Base-by-base conservation (phyloP, 2,113 vertebrate species). In the Patagioenas fasciata region DNA sequence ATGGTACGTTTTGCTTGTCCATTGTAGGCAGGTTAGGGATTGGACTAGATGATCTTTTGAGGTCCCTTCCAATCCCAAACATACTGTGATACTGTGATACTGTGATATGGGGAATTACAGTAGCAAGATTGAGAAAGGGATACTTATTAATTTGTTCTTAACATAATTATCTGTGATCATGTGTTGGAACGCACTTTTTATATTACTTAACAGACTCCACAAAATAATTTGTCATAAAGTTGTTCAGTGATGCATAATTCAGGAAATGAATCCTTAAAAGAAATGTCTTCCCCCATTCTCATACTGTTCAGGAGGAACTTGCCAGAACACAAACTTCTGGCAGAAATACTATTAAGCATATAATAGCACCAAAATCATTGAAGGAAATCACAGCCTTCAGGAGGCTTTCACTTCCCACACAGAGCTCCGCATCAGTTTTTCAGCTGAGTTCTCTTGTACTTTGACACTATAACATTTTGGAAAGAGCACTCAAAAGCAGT, bases 171-270 rank as follows among this genome's bases (percentile, higher is more conserved):
- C 51, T 24, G 13, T 66, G 67, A 61, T 84, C 56, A 51, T 60
- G 36, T 62, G 19, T 71, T 82, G 72, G 69, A 94, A 95, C 2
- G 2, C 23, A 25, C 31, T 42, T 86, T 86, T 85, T 20, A 50
- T 62, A 42, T 83, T 91, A 75, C 91, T 93, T 64, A 96, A 74
- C 34, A 42, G 0, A 12, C 6, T 83, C 64, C 53, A 53, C 44
- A 90, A 93, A 95, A 81, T 67, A 85, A 71, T 93, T 94, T 78
- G 64, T 78, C 82, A 62, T 65, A 78, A 77, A 11, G 18, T 34
- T 86, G 51, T 86, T 86, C 42, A 58, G 71, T 66, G 75, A 85
- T 31, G 36, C 26, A 24, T 71, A 88, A 85, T 64, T 89, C 36
- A 89, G 60, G 56, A 74, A 91, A 88, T 38, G 24, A 88, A 80